A percentile compares a stretch with the other conserved stretches of the same genome.
phyloP scores from a whole-genome alignment of 2,113 vertebrate genomes.

The Tringa solitaria region DNA sequence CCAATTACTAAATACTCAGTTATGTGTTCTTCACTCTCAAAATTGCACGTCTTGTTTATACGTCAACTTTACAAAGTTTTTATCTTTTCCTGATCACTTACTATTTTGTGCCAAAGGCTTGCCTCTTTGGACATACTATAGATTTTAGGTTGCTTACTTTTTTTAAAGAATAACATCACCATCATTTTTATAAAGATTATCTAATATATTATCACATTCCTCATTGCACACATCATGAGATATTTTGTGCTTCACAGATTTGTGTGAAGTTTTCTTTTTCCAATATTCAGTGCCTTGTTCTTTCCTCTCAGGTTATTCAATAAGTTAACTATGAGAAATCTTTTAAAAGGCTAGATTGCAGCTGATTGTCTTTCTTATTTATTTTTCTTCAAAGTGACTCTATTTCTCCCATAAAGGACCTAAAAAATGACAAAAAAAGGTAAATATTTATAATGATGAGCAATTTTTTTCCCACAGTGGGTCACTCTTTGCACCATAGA shows the following conservation, averaged over 20 bases:
- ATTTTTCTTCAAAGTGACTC: neutral
- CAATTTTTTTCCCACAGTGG: neutral
- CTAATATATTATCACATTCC: neutral
- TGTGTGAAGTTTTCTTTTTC: neutral
- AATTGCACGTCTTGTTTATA: neutral
- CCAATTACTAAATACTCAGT: rapidly evolving
- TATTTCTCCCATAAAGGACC: neutral
- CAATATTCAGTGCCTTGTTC: neutral
- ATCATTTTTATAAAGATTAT: neutral
- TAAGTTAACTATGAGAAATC: neutral
- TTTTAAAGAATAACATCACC: neutral
- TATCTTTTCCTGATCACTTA: neutral
- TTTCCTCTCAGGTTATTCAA: neutral
- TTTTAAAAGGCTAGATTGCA: neutral
- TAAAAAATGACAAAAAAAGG: neutral
- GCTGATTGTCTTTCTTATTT: neutral
- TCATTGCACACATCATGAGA: neutral
- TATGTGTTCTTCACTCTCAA: neutral
- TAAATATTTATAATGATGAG: neutral
- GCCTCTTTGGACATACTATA: neutral
- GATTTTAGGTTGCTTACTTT: neutral
- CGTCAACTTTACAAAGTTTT: neutral
- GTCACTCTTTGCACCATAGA: neutral
- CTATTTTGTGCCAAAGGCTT: neutral
- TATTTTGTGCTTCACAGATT: neutral